Evolutionary conservation across 2,888 invertebrate genomes (phyloP), one percentile per base, ranked within the genome.

Genomic region (Pterostichus madidus): DNA sequence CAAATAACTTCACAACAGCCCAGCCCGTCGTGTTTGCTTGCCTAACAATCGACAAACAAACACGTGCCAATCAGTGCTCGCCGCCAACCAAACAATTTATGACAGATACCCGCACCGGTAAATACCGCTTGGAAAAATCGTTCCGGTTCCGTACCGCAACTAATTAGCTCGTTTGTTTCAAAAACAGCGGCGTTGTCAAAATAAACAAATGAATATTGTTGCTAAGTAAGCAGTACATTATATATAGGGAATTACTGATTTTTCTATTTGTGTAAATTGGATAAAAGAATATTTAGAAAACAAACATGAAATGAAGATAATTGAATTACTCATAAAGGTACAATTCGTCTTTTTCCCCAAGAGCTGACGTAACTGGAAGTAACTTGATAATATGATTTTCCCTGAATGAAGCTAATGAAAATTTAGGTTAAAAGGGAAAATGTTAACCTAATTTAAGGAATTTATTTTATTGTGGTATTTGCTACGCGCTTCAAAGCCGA

Each of bases 381-480:
- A 68, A 32, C 52, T 75, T 13, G 52, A 75, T 75, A 52, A 75
- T n/a, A 32, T 10, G 75, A 75, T 75, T 75, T 44, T 31, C 75
- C 31, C 75, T 6, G 52, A 75, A 75, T 75, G 52, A 52, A 75
- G 52, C 75, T 75, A 75, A 75, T 75, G 75, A 75, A 75, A 75
- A 75, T 75, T 52, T 52, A 52, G 49, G 75, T 75, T 52, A 71
- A 46, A 71, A 71, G 71, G 71, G 71, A 71, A 64, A 71, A 71
- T 46, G 71, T 71, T 46, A 71, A 71, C 24, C 71, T 44, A 71
- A 71, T 71, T 71, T 24, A 71, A 52, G 31, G 24, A 75, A 75
- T 75, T 75, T 24, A 75, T 75, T 75, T 75, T 75, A 52, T 52
- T 75, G 75, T 52, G 75, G 75, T 75, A 75, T 71, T 64, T 64